phyloP scores from a whole-genome alignment of 2,113 vertebrate species.

The Saguinus midas region DNA sequence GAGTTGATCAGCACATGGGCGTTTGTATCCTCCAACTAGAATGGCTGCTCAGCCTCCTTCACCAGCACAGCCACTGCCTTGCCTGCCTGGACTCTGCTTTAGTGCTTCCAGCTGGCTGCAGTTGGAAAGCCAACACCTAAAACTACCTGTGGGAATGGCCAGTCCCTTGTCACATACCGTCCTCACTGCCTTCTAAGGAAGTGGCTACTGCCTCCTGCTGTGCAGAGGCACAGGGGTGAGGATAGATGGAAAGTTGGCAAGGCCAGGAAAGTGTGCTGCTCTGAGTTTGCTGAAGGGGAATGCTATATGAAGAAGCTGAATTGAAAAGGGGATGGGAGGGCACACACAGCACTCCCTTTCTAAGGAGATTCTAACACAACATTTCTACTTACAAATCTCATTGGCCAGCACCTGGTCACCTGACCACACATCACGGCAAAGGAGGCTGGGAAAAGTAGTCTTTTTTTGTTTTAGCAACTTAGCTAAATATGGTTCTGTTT shows the following conservation, averaged over 20 bases:
- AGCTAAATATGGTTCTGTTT: neutral
- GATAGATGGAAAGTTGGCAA: rapidly evolving
- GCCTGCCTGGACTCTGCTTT: neutral
- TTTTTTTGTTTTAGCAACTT: neutral
- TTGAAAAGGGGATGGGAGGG: neutral
- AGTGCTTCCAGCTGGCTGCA: neutral
- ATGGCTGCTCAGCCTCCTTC: rapidly evolving
- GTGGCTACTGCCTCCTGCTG: neutral
- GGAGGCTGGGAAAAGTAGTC: neutral
- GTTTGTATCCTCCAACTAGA: neutral
- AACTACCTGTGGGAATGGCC: neutral
- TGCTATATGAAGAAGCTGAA: neutral
- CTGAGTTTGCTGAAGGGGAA: neutral
- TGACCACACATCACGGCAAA: neutral
- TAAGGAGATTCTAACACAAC: neutral
- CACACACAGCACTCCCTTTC: rapidly evolving
- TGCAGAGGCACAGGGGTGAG: too few relatives aligned
- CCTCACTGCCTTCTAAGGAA: neutral
- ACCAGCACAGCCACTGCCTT: too few relatives aligned
- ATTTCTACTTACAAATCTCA: neutral
- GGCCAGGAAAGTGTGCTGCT: neutral
- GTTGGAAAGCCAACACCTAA: neutral
- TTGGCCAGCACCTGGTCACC: neutral
- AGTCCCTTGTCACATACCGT: too few relatives aligned
- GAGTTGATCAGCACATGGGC: neutral